phyloP scores from a whole-genome alignment of 2,797 vertebrate species.

The Mastacembelus armatus region DNA sequence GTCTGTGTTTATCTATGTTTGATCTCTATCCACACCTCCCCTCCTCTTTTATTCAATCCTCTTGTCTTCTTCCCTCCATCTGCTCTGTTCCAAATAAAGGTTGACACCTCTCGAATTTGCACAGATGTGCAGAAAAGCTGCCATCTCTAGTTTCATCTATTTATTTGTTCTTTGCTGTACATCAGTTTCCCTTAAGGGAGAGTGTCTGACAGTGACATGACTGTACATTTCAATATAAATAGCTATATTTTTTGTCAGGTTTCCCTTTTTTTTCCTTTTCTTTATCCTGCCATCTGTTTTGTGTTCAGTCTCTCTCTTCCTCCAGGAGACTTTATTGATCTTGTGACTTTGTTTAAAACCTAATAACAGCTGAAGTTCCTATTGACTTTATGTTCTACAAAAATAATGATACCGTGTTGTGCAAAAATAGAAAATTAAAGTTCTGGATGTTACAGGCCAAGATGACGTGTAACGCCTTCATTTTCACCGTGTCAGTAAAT shows the following conservation, averaged over 20 bases:
- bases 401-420: neutral
- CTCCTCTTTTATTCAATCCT: conserved; percentile 1
- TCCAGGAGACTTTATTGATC: conserved; percentile 31
- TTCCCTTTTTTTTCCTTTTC: neutral
- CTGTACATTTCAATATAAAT: conserved; percentile 2
- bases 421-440: neutral
- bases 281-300: neutral
- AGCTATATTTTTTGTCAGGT: neutral
- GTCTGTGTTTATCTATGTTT: conserved; percentile 25
- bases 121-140: conserved; percentile 25
- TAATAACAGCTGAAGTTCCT: conserved; percentile 5
- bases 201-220: neutral
- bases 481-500: conserved; percentile 15
- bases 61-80: neutral
- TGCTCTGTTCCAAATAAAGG: conserved; percentile 41
- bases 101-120: conserved; percentile 46
- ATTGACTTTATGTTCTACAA: conserved; percentile 20
- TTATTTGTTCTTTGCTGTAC: conserved; percentile 5
- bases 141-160: neutral
- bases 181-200: conserved; percentile 8
- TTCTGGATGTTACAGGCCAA: neutral
- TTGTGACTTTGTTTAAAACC: conserved; percentile 6
- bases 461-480: neutral
- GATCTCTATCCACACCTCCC: conserved; percentile 22
- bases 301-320: neutral